Conservation (phyloP, 2,113 vertebrate species). For the Oreochromis aureus region DNA sequence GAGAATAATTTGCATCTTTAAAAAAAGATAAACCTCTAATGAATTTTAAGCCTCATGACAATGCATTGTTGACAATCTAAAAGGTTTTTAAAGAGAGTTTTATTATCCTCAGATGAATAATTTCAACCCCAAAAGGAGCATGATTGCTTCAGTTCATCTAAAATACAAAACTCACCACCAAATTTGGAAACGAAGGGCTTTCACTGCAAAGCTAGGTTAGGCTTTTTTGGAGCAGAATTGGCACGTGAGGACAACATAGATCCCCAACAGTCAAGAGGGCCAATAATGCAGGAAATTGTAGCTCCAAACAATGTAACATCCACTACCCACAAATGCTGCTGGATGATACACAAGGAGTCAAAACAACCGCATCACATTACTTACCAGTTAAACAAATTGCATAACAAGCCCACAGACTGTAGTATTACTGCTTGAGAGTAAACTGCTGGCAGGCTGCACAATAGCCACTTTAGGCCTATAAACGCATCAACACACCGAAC, state of each 20-base stretch:
- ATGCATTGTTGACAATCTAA: neutral
- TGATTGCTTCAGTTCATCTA: neutral
- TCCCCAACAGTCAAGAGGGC: neutral
- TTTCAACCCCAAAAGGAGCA: neutral
- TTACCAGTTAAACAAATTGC: neutral
- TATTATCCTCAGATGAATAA: neutral
- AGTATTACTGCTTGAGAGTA: constrained; percentile 7
- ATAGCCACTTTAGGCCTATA: constrained; percentile 4
- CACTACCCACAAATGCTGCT: neutral
- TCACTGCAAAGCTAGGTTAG: neutral
- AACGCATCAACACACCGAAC: constrained; percentile 31
- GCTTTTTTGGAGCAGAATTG: neutral
- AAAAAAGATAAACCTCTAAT: neutral
- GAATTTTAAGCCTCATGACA: neutral
- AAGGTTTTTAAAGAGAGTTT: neutral
- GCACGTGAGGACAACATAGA: neutral
- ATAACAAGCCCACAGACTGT: constrained; percentile 8
- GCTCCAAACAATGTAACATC: neutral
- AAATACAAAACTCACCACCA: neutral
- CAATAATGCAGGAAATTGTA: neutral
- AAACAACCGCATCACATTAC: constrained; percentile 4
- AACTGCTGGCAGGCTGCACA: constrained; percentile 34
- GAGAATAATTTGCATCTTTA: neutral
- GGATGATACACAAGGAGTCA: neutral
- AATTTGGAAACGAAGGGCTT: neutral